phyloP scores from a whole-genome alignment of 2,888 invertebrate genomes.

The Hirtodrosophila histrioides region DNA sequence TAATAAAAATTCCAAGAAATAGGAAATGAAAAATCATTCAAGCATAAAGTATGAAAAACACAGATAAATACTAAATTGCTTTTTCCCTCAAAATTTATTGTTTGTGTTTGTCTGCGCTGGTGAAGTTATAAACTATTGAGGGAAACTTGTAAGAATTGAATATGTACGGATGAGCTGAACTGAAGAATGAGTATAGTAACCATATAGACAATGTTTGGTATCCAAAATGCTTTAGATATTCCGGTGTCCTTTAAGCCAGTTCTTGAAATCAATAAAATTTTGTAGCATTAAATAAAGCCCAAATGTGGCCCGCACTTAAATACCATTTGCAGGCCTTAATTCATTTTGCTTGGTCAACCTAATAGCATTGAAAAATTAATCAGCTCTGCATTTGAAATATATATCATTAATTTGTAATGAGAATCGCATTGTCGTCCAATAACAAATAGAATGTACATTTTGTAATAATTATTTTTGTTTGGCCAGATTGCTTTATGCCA shows the following conservation, averaged over 20 bases:
- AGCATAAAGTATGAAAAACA: slow-evolving; percentile 76
- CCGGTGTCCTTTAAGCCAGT: neutral
- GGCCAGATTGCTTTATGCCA: neutral
- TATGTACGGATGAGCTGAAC: slow-evolving; percentile 8
- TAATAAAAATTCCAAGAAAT: slow-evolving; percentile 58
- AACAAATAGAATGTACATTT: slow-evolving; percentile 19
- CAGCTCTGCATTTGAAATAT: slow-evolving; percentile 37
- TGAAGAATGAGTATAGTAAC: neutral
- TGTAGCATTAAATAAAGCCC: neutral
- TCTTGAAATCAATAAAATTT: slow-evolving; percentile 4
- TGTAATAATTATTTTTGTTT: neutral
- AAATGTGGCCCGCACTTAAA: slow-evolving; percentile 23
- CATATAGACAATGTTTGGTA: slow-evolving; percentile 1
- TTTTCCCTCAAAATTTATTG: slow-evolving; percentile 52
- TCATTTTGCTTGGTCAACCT: slow-evolving; percentile 25
- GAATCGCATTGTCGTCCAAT: slow-evolving; percentile 8
- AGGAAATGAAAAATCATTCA: slow-evolving; percentile 74
- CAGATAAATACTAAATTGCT: slow-evolving; percentile 71
- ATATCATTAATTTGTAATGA: slow-evolving; percentile 35
- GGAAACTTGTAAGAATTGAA: slow-evolving; percentile 7
- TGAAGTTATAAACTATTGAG: slow-evolving; percentile 25
- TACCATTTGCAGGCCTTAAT: slow-evolving; percentile 27
- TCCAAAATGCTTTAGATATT: neutral
- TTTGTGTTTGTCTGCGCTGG: neutral
- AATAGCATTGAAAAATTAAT: slow-evolving; percentile 43